A percentile compares a stretch with the other conserved stretches of the same genome.
Conservation (phyloP, 2,888 invertebrate genomes). For the Standfussiana lucernea region DNA sequence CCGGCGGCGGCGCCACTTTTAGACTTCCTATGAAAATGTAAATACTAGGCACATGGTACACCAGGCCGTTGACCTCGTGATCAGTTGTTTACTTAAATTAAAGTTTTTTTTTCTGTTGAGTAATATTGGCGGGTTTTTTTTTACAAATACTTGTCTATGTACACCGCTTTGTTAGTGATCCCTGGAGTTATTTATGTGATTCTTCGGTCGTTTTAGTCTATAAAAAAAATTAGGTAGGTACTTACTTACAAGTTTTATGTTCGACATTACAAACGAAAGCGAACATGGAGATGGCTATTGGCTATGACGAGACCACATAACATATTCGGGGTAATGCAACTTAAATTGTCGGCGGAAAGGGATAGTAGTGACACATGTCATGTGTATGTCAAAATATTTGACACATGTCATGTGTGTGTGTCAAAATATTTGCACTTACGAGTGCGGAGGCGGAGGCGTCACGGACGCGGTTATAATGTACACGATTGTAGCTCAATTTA, state of each 20-base stretch:
- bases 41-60: not conserved
- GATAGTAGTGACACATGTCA: conserved; percentile 42
- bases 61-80: conserved; percentile 15
- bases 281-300: conserved; percentile 1
- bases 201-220: not conserved
- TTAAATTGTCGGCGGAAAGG: conserved; percentile 62
- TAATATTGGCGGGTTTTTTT: not conserved
- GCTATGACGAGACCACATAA: not conserved
- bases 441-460: conserved; percentile 19
- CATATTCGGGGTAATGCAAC: conserved; percentile 62
- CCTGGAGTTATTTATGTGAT: not conserved
- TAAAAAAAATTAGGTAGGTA: not conserved
- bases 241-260: not conserved
- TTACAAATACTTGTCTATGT: not conserved
- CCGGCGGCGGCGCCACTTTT: not conserved
- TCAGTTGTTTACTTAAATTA: not conserved
- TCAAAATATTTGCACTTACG: conserved; percentile 51
- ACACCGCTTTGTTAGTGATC: not conserved
- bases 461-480: conserved; percentile 27
- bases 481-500: conserved; percentile 4
- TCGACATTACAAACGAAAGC: conserved; percentile 34
- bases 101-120: too few species aligned
- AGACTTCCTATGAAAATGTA: not conserved
- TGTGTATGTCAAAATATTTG: conserved; percentile 18
- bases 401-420: too few species aligned